A percentile compares a stretch with the other conserved stretches of the same genome.
phyloP scores from a whole-genome alignment of 2,797 vertebrate genomes.

The Florisuga fusca region DNA sequence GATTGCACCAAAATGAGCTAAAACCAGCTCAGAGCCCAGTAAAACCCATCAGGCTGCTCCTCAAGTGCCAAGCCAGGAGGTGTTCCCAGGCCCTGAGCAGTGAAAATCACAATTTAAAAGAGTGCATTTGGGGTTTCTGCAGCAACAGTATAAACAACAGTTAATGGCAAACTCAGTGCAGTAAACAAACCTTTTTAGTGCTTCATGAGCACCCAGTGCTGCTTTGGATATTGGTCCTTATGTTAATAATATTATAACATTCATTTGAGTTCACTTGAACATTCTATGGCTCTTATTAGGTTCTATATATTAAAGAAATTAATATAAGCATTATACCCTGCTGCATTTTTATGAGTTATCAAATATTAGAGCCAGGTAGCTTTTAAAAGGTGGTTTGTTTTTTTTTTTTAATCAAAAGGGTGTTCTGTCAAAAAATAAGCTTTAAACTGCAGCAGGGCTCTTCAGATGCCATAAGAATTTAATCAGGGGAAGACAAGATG shows the following conservation, averaged over 20 bases:
- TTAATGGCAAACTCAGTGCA: not conserved
- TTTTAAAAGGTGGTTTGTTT: not conserved
- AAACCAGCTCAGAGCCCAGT: not conserved
- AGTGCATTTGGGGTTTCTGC: not conserved
- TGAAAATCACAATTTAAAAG: not conserved
- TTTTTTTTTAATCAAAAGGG: not conserved
- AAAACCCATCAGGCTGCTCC: too few species aligned
- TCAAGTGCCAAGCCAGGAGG: not conserved
- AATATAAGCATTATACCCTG: constrained; percentile 10
- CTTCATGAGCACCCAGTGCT: not conserved
- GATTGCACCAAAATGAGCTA: not conserved
- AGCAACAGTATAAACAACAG: not conserved
- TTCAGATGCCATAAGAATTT: not conserved
- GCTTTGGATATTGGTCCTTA: not conserved
- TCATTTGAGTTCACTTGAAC: not conserved
- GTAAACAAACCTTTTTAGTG: not conserved
- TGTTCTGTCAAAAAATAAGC: not conserved
- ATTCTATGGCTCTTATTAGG: not conserved
- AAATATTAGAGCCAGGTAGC: not conserved
- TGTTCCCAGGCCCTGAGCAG: fast-evolving
- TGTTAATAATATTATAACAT: not conserved
- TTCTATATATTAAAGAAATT: not conserved
- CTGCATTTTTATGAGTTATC: not conserved
- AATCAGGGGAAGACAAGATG: not conserved
- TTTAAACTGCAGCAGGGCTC: not conserved